Evolutionary conservation across 2,888 invertebrate genomes (phyloP).

Genomic region (Therioaphis trifolii): DNA sequence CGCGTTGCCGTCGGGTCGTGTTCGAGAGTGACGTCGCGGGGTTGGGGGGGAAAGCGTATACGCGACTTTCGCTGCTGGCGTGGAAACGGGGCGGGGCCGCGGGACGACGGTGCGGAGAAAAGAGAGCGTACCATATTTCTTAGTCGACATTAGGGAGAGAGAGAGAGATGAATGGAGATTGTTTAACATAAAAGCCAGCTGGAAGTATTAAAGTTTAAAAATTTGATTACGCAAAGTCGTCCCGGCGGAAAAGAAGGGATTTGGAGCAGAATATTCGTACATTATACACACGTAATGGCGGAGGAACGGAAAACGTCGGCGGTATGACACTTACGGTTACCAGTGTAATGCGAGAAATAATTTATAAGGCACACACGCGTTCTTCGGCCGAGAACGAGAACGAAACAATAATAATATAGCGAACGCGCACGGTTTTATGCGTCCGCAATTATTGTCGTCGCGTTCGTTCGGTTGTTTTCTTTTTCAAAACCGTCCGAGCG

Average conservation of each 20-base stretch:
- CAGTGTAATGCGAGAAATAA: conserved; percentile 38
- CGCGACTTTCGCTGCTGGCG: conserved; percentile 25
- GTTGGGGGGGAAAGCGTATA: neutral
- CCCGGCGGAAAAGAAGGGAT: conserved; percentile 56
- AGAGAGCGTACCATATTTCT: conserved; percentile 42
- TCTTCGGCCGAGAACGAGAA: conserved; percentile 18
- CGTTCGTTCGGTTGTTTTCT: too few species aligned
- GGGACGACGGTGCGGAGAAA: neutral
- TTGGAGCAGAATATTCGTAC: conserved; percentile 15
- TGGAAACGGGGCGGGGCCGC: conserved; percentile 28
- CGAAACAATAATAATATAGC: neutral
- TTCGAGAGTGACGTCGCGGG: too few species aligned
- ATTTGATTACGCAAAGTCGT: conserved; percentile 58
- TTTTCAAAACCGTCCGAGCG: neutral
- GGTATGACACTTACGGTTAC: conserved; percentile 46
- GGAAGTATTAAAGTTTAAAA: conserved; percentile 57
- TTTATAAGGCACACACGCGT: conserved; percentile 34
- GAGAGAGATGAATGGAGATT: conserved; percentile 36
- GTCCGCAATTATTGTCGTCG: conserved; percentile 39
- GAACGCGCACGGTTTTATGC: conserved; percentile 24
- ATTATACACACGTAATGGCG: conserved; percentile 11
- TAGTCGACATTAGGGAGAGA: conserved; percentile 29
- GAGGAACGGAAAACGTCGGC: conserved; percentile 31
- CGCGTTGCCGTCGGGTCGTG: too few species aligned
- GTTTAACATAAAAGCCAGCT: conserved; percentile 53